Base-by-base conservation (phyloP, 2,113 vertebrate genomes). In the Chionomys nivalis region DNA sequence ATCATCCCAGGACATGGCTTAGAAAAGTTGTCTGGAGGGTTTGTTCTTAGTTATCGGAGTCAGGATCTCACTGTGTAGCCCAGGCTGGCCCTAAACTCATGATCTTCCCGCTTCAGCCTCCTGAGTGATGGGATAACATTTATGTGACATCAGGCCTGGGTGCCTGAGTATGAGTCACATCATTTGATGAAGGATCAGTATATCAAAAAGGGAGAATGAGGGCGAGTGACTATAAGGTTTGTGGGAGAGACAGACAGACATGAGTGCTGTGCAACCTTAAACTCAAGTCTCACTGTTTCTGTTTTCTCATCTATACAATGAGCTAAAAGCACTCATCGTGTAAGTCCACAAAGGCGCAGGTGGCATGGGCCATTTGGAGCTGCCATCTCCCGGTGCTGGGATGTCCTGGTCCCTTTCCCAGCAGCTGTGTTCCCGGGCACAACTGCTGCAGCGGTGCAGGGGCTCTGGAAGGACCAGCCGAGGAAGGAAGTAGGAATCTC, bases 341-440 rank as follows among this genome's bases (percentile, higher is more conserved):
- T 26, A 42, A 55, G 44, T 47, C 61, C 24, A 26, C 61, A 44
- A 36, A 79, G 3, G 28, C n/a, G 44, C 44, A 55, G 31, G 58
- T 47, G 83, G 78, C 55, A 42, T 0, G 16, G 36, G 28, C 2
- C 1, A 39, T 19, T 5, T 8, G 90, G 55, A 39, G 21, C 82
- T 5, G 0, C 33, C 2, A 2, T 10, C 7, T 79, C 8, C 9
- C 2, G 23, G 76, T 6, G 7, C 26, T 9, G 23, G 3, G 0
- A 12, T 5, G 23, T 5, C 73, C 7, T 1, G 70, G 70, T 7
- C 12, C 7, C 39, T 87, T 66, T n/a, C 0, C 2, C 4, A 55
- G 91, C 7, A 0, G 42, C 42, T 7, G 73, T 39, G 21, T 28
- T 39, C 55, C 28, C 0, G 28, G 75, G 66, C 77, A 42, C 13